These are phyloP conservation scores for Rhinophrynus dorsalis DNA, from an alignment of 2,797 vertebrate species.

Conservation along the genomic window DNA sequence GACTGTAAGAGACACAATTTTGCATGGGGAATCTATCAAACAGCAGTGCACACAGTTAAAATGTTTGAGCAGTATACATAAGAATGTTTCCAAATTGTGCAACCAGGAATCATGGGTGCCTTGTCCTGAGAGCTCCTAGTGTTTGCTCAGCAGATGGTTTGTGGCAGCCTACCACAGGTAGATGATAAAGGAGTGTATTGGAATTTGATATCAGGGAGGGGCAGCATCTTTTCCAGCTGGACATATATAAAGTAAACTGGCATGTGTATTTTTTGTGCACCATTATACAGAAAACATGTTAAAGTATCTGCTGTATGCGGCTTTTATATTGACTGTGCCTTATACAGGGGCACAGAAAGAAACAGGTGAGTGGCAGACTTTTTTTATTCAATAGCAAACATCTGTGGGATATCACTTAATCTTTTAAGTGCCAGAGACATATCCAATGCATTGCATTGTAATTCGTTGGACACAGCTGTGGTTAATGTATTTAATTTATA, in stretches of 20 bases:
- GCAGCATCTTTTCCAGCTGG: not conserved
- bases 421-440: too few relatives aligned
- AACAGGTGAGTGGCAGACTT: slow-evolving; percentile 14
- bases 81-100: too few relatives aligned
- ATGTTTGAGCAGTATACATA: too few relatives aligned
- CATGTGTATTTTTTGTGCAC: not conserved
- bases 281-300: not conserved
- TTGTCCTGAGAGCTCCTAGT: too few relatives aligned
- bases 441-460: too few relatives aligned
- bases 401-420: not conserved
- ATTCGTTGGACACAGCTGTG: too few relatives aligned
- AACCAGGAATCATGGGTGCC: too few relatives aligned
- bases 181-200: not conserved
- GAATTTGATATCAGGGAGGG: not conserved
- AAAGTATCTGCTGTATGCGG: not conserved
- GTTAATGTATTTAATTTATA: too few relatives aligned
- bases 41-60: too few relatives aligned
- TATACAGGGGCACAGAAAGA: not conserved
- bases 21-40: too few relatives aligned
- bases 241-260: not conserved
- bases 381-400: not conserved
- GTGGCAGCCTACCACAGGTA: not conserved
- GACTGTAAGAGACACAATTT: too few relatives aligned
- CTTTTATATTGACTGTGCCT: not conserved
- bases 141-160: not conserved